Conservation (phyloP, 2,888 invertebrate genomes). For the Ditula angustiorana region DNA sequence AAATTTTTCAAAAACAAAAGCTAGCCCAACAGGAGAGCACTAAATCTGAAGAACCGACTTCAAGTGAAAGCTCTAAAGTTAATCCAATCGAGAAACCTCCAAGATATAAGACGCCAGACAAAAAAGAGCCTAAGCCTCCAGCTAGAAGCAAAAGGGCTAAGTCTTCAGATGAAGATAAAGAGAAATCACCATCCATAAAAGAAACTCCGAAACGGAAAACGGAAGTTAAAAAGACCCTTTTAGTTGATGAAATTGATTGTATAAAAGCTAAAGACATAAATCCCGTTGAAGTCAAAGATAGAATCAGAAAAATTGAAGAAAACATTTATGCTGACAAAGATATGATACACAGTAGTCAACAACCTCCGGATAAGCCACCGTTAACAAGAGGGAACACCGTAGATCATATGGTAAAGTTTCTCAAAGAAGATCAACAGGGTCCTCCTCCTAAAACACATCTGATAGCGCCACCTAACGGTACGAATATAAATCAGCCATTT, state of each 20-base stretch:
- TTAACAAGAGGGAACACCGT: slow-evolving; percentile 90
- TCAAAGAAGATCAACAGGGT: slow-evolving; percentile 89
- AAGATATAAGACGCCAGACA: slow-evolving; percentile 70
- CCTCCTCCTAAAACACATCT: slow-evolving; percentile 88
- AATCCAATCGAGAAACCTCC: slow-evolving; percentile 81
- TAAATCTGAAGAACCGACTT: slow-evolving; percentile 58
- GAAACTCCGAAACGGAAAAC: slow-evolving; percentile 78
- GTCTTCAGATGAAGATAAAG: slow-evolving; percentile 67
- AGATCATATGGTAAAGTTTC: slow-evolving; percentile 90
- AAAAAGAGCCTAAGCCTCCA: slow-evolving; percentile 76
- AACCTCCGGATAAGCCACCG: slow-evolving; percentile 88
- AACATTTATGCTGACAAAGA: slow-evolving; percentile 81
- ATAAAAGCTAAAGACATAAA: slow-evolving; percentile 60
- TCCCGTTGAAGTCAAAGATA: slow-evolving; percentile 71
- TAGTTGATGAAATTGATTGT: slow-evolving; percentile 75
- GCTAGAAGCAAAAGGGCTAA: slow-evolving; percentile 70
- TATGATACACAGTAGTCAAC: slow-evolving; percentile 91
- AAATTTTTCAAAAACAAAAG: slow-evolving; percentile 71
- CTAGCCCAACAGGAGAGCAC: slow-evolving; percentile 60
- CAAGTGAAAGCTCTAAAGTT: slow-evolving; percentile 69
- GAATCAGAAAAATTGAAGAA: slow-evolving; percentile 80
- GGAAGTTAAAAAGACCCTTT: slow-evolving; percentile 66
- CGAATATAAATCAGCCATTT: slow-evolving; percentile 92
- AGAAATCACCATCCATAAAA: slow-evolving; percentile 67
- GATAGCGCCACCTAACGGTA: slow-evolving; percentile 86